Conservation (phyloP, 2,888 invertebrate genomes). For the Cloeon dipterum region DNA sequence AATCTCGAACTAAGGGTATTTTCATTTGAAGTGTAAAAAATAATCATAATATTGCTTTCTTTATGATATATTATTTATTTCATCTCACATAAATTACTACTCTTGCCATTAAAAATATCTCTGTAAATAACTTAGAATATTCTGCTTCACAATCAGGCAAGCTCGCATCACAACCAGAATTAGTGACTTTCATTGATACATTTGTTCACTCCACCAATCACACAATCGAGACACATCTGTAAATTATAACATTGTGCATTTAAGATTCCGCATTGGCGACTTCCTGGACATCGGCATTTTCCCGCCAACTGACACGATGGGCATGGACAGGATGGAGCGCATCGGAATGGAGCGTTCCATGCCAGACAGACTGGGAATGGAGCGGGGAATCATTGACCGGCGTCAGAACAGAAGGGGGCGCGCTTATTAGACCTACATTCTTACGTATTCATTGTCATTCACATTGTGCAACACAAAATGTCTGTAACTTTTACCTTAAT, state of each 20-base stretch:
- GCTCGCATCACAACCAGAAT: too few relatives aligned
- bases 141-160: too few relatives aligned
- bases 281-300: conserved; percentile 88
- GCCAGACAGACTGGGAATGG: not conserved
- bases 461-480: too few relatives aligned
- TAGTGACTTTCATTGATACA: too few relatives aligned
- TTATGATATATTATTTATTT: not conserved
- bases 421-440: not conserved
- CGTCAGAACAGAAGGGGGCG: not conserved
- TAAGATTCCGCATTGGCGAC: conserved; percentile 85
- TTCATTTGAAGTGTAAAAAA: not conserved
- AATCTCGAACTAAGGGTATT: not conserved
- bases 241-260: too few relatives aligned
- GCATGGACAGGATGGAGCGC: not conserved
- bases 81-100: not conserved
- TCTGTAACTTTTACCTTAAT: too few relatives aligned
- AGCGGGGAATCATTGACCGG: not conserved
- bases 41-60: not conserved
- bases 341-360: too few relatives aligned
- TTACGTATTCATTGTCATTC: too few relatives aligned
- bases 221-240: too few relatives aligned
- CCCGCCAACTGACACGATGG: conserved; percentile 14
- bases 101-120: not conserved
- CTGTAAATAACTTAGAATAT: too few relatives aligned
- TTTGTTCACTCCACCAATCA: too few relatives aligned